A percentile compares a stretch with the other conserved stretches of the same genome.
Conservation (phyloP, 2,113 vertebrate species). For the Corythoichthys haematopterus region DNA sequence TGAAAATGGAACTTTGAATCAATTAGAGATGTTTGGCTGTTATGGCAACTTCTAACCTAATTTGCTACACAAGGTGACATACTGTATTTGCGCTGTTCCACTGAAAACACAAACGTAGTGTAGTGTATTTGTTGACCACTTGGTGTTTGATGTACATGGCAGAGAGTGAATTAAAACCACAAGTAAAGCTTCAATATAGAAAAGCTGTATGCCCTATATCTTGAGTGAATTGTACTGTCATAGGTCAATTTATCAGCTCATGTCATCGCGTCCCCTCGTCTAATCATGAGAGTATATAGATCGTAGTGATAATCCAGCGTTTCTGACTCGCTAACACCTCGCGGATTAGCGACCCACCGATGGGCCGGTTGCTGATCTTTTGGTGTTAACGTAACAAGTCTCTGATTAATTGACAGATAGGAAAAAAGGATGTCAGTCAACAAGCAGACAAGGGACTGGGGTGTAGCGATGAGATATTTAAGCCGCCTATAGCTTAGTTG, state of each 20-base stretch:
- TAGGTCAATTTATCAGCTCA: constrained; percentile 24
- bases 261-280: constrained; percentile 24
- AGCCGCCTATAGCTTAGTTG: not conserved
- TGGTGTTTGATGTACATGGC: not conserved
- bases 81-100: too few species aligned
- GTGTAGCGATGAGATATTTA: not conserved
- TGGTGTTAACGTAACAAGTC: constrained; percentile 22
- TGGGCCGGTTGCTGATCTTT: constrained; percentile 56
- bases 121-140: too few species aligned
- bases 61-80: too few species aligned
- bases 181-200: constrained; percentile 2
- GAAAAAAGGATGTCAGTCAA: constrained; percentile 17
- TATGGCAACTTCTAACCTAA: too few species aligned
- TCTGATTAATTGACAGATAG: constrained; percentile 36
- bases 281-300: constrained; percentile 35
- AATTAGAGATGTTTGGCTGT: too few species aligned
- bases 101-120: too few species aligned
- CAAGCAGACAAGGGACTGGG: not conserved
- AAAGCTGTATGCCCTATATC: constrained; percentile 10
- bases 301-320: constrained; percentile 37
- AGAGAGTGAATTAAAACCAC: constrained; percentile 16
- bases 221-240: not conserved
- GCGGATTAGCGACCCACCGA: constrained; percentile 49
- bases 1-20: too few species aligned
- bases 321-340: constrained; percentile 45